phyloP scores from a whole-genome alignment of 2,888 invertebrate species.

The Mythimna lalbum region DNA sequence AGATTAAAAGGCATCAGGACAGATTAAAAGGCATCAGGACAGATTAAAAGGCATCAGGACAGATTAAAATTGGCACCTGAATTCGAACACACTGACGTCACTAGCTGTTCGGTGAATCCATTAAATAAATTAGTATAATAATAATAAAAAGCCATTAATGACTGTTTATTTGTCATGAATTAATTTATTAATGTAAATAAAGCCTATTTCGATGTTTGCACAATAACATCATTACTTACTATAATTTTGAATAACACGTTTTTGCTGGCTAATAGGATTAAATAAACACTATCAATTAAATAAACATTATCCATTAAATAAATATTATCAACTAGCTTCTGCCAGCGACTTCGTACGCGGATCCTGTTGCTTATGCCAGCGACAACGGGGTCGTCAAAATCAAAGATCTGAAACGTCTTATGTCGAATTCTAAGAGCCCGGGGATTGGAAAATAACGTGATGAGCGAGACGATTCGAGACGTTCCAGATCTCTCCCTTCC shows the following conservation, averaged over 20 bases:
- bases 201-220: neutral
- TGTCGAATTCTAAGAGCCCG: too few relatives aligned
- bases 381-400: too few relatives aligned
- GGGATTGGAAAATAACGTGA: too few relatives aligned
- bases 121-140: constrained; percentile 9
- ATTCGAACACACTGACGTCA: neutral
- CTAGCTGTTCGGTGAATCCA: neutral
- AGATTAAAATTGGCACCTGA: neutral
- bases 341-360: too few relatives aligned
- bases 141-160: neutral
- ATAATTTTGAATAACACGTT: neutral
- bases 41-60: neutral
- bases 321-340: too few relatives aligned
- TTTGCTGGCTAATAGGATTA: neutral
- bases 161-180: constrained; percentile 5
- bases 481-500: too few relatives aligned
- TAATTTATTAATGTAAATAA: constrained; percentile 12
- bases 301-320: too few relatives aligned
- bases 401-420: too few relatives aligned
- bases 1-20: neutral
- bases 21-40: neutral
- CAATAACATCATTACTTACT: neutral
- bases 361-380: too few relatives aligned
- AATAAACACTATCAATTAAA: too few relatives aligned
- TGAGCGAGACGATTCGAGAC: too few relatives aligned